Evolutionary conservation across 2,888 invertebrate genomes (phyloP).

Genomic region (Protophormia terraenovae): DNA sequence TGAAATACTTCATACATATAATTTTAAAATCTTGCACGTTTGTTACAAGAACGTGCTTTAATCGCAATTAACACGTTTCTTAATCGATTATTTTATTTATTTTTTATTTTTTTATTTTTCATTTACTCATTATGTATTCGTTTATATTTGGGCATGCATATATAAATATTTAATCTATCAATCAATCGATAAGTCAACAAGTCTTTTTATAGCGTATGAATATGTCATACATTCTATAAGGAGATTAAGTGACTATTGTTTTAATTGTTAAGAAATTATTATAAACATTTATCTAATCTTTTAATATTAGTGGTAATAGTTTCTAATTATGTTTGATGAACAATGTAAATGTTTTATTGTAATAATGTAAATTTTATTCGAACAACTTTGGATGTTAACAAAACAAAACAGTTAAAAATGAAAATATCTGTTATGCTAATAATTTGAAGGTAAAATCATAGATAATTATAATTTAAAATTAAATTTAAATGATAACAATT

Average conservation of each 20-base stretch:
- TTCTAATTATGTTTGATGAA: not conserved
- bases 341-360: too few relatives aligned
- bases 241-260: not conserved
- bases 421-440: too few relatives aligned
- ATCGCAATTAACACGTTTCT: not conserved
- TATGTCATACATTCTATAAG: not conserved
- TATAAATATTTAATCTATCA: not conserved
- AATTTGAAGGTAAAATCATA: too few relatives aligned
- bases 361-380: too few relatives aligned
- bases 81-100: not conserved
- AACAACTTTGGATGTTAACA: too few relatives aligned
- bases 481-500: too few relatives aligned
- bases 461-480: too few relatives aligned
- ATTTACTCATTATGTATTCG: conserved; percentile 5
- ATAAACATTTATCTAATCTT: not conserved
- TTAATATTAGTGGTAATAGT: not conserved
- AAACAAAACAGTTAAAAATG: too few relatives aligned
- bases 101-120: too few relatives aligned
- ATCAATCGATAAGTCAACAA: not conserved
- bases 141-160: not conserved
- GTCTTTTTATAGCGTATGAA: conserved; percentile 2
- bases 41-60: not conserved
- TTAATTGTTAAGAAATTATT: not conserved
- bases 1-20: not conserved
- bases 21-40: not conserved